Conservation (phyloP, 1,140 invertebrate genomes). For the Branchinecta lindahli region DNA sequence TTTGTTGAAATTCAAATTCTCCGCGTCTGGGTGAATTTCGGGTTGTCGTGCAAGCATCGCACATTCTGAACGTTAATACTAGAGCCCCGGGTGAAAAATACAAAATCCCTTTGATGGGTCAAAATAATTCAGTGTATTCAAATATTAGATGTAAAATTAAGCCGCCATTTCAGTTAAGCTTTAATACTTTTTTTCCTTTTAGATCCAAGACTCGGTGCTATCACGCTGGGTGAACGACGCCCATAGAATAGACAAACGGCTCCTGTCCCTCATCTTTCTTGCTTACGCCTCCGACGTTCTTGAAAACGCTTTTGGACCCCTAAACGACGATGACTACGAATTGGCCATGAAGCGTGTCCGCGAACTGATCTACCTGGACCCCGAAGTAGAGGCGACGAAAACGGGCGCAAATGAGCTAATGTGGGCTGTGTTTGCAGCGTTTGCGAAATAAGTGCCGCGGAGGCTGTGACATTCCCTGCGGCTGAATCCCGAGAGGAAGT, state of each 20-base stretch:
- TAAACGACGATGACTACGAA: slow-evolving; percentile 98
- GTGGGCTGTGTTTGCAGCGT: slow-evolving; percentile 96
- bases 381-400: slow-evolving; percentile 81
- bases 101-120: no score
- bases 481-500: no score
- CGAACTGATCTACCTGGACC: slow-evolving; percentile 87
- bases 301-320: slow-evolving; percentile 97
- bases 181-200: slow-evolving; percentile 27
- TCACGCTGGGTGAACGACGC: slow-evolving; percentile 94
- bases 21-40: no score
- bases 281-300: slow-evolving; percentile 96
- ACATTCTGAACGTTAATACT: no score
- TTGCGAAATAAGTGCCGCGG: slow-evolving; percentile 64
- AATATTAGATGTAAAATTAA: no score
- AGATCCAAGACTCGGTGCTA: slow-evolving; percentile 94
- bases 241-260: slow-evolving; percentile 88
- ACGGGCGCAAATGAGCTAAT: slow-evolving; percentile 76
- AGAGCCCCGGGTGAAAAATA: no score
- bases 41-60: no score
- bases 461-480: slow-evolving; percentile 20
- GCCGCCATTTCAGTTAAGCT: no score
- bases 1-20: no score
- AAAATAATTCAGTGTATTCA: no score
- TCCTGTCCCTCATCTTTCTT: slow-evolving; percentile 79
- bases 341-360: slow-evolving; percentile 91